Evolutionary conservation across 2,113 vertebrate genomes (phyloP).

Genomic region (Ciconia maguari): DNA sequence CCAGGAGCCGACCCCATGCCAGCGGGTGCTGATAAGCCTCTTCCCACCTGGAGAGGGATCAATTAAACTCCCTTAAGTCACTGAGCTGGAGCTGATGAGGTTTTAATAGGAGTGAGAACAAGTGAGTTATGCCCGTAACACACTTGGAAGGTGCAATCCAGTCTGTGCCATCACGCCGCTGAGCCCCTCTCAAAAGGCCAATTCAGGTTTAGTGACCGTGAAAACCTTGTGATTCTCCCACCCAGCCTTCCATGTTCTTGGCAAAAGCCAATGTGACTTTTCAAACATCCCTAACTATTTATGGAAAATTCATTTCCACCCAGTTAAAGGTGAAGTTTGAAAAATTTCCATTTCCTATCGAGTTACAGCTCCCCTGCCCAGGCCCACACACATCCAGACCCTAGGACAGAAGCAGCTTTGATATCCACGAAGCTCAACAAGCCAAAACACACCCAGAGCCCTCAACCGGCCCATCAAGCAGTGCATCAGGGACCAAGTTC

Average conservation of each 20-base stretch:
- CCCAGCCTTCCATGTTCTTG: background rate
- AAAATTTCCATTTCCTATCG: background rate
- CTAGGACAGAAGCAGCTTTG: accelerated
- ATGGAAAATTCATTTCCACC: background rate
- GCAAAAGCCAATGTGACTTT: background rate
- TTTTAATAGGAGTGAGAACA: background rate
- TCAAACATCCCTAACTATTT: background rate
- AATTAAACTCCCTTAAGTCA: background rate
- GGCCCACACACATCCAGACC: background rate
- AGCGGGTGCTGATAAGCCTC: background rate
- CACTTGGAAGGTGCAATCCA: accelerated
- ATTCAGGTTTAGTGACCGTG: accelerated
- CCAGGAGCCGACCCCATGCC: accelerated
- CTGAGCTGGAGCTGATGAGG: background rate
- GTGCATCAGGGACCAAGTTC: background rate
- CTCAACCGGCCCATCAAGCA: background rate
- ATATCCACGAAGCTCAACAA: background rate
- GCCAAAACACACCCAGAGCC: background rate
- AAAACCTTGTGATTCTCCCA: background rate
- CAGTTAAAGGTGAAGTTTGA: background rate
- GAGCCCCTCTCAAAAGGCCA: background rate
- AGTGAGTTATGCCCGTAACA: no score
- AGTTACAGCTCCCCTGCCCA: background rate
- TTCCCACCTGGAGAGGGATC: background rate
- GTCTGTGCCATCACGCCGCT: accelerated